These are phyloP conservation scores for Crambe crambe DNA, from an alignment of 37 sponge, comb jelly and placozoan species.

Conservation along the genomic window DNA sequence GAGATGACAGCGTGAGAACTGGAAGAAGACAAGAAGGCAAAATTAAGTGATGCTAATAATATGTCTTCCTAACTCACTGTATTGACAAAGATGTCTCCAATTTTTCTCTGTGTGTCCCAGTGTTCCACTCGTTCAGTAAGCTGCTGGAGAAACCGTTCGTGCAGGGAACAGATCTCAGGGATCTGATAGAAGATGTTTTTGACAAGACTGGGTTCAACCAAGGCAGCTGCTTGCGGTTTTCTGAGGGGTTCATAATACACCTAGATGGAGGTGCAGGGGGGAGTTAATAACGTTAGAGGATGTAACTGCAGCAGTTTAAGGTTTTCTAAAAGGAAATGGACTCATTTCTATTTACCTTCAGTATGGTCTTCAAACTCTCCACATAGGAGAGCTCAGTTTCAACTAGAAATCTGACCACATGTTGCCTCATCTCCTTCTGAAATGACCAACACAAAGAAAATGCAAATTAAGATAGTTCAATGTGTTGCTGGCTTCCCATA, in stretches of 20 bases:
- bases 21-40: not conserved
- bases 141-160: slow-evolving; percentile 63
- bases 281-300: slow-evolving; percentile 57
- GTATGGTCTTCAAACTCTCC: slow-evolving; percentile 55
- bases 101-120: slow-evolving; percentile 49
- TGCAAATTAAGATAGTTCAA: not conserved
- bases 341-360: slow-evolving; percentile 48
- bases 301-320: no score
- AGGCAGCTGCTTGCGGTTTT: slow-evolving; percentile 27
- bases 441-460: not conserved
- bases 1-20: slow-evolving; percentile 77
- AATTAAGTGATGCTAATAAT: not conserved
- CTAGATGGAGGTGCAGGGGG: slow-evolving; percentile 32
- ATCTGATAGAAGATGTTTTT: slow-evolving; percentile 87
- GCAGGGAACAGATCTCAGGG: slow-evolving; percentile 61
- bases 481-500: not conserved
- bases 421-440: slow-evolving; percentile 73
- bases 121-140: slow-evolving; percentile 35
- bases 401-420: slow-evolving; percentile 68
- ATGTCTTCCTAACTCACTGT: slow-evolving; percentile 49
- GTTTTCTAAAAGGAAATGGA: no score
- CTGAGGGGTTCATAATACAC: slow-evolving; percentile 65
- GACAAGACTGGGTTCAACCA: slow-evolving; percentile 45
- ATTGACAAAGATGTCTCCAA: slow-evolving; percentile 85
- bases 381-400: slow-evolving; percentile 86